phyloP scores from a whole-genome alignment of 2,888 invertebrate genomes.

The Eumerus sabulonum region DNA sequence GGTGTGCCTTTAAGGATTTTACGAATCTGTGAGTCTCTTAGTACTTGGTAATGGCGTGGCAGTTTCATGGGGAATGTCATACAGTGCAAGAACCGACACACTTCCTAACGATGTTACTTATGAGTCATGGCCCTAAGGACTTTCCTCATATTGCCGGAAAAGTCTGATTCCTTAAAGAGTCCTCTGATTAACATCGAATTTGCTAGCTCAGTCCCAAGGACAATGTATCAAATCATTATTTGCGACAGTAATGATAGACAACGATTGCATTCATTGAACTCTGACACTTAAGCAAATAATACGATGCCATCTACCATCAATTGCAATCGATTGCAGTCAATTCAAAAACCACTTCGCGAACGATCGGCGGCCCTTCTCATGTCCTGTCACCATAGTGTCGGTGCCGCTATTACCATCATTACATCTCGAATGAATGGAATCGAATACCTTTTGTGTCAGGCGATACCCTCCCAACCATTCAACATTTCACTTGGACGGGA shows the following conservation, averaged over 20 bases:
- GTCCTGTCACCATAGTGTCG: constrained; percentile 3
- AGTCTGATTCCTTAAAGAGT: too few relatives aligned
- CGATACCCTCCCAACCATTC: constrained; percentile 21
- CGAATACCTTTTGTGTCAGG: constrained; percentile 54
- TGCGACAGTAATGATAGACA: too few relatives aligned
- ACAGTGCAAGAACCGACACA: constrained; percentile 72
- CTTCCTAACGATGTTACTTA: constrained; percentile 77
- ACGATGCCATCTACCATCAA: too few relatives aligned
- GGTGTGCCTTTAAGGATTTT: too few relatives aligned
- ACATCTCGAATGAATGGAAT: constrained; percentile 57
- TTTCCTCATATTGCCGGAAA: constrained; percentile 11
- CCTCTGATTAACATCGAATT: too few relatives aligned
- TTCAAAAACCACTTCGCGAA: constrained; percentile 26
- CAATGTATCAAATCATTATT: too few relatives aligned
- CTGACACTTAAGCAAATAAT: too few relatives aligned
- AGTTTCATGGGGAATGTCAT: constrained; percentile 73
- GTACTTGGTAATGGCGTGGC: constrained; percentile 16
- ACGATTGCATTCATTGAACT: too few relatives aligned
- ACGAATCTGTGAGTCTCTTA: neutral
- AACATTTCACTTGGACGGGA: too few relatives aligned
- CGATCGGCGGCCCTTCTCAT: neutral
- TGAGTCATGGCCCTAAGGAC: constrained; percentile 72
- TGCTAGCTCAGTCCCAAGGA: too few relatives aligned
- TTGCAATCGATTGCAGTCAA: constrained; percentile 19
- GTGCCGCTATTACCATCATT: constrained; percentile 46